Evolutionary conservation across 2,113 vertebrate species (phyloP), one percentile per base, ranked within the genome.

Genomic region (Percina caprodes): DNA sequence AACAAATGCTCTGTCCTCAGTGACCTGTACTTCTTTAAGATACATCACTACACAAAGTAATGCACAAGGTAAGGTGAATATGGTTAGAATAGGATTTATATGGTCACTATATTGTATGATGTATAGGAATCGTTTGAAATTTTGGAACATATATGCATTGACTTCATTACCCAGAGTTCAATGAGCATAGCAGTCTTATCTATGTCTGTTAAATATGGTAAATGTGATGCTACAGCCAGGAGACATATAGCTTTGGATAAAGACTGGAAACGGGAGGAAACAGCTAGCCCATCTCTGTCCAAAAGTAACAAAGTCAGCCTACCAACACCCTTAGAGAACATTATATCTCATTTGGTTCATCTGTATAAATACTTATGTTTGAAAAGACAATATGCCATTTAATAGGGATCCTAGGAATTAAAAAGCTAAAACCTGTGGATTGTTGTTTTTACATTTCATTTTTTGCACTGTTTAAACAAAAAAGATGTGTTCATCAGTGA

Each of bases 1-100:
- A 90, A 86, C 75, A 88, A 91, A 89, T 62, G 65, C 66, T 63
- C 60, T 68, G 71, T 66, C 86, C 78, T 91, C 63, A 21, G 79
- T 85, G 79, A 87, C 81, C 86, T 67, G 74, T 3, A 14, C 69
- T 75, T 74, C 63, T 69, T 74, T 21, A 62, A 80, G 66, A 77
- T 70, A 45, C 68, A 88, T 74, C 76, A 18, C 49, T 6, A 4
- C 61, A 33, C 26, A 5, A 42, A 42, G 39, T 10, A 51, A 73
- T 15, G 65, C 49, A 21, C 23, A n/a, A 30, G 8, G 55, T 6
- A 75, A 11, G 21, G 23, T 42, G 39, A 4, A 30, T 26, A 8
- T 12, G 21, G 54, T 68, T 18, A 19, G 60, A 74, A 23, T 24
- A 24, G 6, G 19, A 13, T 59, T 65, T 21, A n/a, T 30, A 45